Base-by-base conservation (phyloP, 2,797 vertebrate species). In the Molossus molossus region DNA sequence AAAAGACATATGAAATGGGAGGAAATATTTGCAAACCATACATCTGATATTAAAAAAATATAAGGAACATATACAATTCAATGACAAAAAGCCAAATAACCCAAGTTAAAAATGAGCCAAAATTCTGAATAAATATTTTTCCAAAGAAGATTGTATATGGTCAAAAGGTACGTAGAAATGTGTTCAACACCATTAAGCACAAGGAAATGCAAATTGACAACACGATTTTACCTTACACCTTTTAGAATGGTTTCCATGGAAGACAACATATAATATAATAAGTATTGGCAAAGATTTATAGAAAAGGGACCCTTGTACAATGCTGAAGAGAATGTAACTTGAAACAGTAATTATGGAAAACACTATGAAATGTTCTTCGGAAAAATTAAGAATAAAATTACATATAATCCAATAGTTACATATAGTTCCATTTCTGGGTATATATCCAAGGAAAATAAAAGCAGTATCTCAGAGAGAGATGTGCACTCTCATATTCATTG, bases 1-100 rank as follows among this genome's bases (percentile, higher is more conserved):
- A 45, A 7, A 5, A 9, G 17, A 9, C 17, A 53, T 21, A 55
- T 55, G 7, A 60, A 65, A 77, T 77, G 50, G n/a, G 27, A 89
- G 33, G 57, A 79, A 23, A 79, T 89, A 57, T 89, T 89, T 79
- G 48, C 25, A 79, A 67, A 89, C 33, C 73, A 29, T 67, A 57
- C 18, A 87, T 55, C 50, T 89, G 48, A 57, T 57, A 67, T 29
- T 27, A 20, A 75, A 75, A 75, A 72, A 45, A 73, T 57, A 25
- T 87, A 60, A 45, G 45, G n/a, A 76, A 27, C 58, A 37, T 64
- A 48, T 48, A 37, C 62, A 33, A 50, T 3, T 37, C 45, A 64
- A 64, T 50, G 45, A 27, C 29, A 64, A 79, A 21, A 89, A 65
- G 48, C 53, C 45, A 88, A 64, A 76, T 62, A 77, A 21, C 48